Evolutionary conservation across 2,888 invertebrate genomes (phyloP).

Genomic region (Eupithecia dodoneata): DNA sequence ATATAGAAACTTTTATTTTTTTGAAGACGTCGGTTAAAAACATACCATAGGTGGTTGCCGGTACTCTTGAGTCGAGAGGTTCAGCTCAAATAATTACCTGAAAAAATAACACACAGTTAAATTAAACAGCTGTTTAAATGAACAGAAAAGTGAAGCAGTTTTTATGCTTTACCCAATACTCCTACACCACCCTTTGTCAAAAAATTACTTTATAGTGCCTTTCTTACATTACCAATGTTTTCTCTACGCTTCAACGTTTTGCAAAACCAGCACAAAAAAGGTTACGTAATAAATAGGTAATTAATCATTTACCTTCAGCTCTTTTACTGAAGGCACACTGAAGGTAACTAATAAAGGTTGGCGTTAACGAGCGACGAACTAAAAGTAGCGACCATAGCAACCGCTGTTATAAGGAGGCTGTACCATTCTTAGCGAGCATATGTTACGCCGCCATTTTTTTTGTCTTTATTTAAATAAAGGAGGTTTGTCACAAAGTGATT

Average conservation of each 20-base stretch:
- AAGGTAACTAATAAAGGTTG: background rate
- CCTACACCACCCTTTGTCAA: background rate
- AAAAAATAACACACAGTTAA: background rate
- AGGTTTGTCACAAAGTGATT: no score
- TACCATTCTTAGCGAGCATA: no score
- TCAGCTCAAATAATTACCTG: background rate
- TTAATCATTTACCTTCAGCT: conserved; percentile 6
- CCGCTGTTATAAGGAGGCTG: no score
- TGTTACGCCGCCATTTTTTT: no score
- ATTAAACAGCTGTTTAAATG: background rate
- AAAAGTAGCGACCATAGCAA: background rate
- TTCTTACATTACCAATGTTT: background rate
- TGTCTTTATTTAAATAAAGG: no score
- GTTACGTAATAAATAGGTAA: background rate
- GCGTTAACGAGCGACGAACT: background rate
- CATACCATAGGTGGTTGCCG: background rate
- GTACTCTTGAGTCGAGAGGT: background rate
- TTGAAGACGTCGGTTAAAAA: background rate
- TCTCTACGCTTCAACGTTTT: background rate
- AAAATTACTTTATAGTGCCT: no score
- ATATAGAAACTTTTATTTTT: no score
- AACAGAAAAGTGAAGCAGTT: background rate
- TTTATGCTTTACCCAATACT: background rate
- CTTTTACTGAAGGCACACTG: background rate
- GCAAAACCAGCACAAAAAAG: background rate